Conservation (phyloP, 2,113 vertebrate species). For the Heterotis niloticus region DNA sequence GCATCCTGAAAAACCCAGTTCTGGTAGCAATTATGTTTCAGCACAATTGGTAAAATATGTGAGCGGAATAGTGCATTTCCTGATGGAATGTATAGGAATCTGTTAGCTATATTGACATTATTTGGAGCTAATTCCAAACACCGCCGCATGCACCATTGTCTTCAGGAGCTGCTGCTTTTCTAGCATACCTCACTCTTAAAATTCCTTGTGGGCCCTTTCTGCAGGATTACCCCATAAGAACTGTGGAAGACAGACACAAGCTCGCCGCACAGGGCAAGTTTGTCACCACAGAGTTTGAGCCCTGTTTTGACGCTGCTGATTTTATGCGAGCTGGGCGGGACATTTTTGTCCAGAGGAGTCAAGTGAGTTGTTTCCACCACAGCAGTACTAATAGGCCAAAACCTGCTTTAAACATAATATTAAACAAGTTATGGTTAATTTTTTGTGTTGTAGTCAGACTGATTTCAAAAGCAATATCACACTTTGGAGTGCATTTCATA, state of each 20-base stretch:
- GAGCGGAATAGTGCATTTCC: too few species aligned
- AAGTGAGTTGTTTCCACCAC: constrained; percentile 62
- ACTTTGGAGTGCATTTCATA: neutral
- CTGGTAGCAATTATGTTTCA: too few species aligned
- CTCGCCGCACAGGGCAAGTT: constrained; percentile 93
- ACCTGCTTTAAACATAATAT: neutral
- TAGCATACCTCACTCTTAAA: neutral
- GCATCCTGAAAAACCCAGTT: too few species aligned
- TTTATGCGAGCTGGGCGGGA: constrained; percentile 95
- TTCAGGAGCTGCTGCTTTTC: neutral
- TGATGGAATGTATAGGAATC: neutral
- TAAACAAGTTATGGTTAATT: neutral
- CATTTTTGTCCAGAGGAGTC: constrained; percentile 95
- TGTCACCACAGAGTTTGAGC: constrained; percentile 95
- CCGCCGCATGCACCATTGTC: neutral
- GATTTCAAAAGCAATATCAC: neutral
- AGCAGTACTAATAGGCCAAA: neutral
- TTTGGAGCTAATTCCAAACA: too few species aligned
- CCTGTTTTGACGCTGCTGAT: constrained; percentile 96
- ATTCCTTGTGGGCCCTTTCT: constrained; percentile 25
- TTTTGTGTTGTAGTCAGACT: neutral
- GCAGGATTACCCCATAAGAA: constrained; percentile 86
- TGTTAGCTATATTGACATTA: too few species aligned
- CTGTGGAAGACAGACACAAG: constrained; percentile 91
- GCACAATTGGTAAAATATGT: too few species aligned